These are phyloP conservation scores for Gallinago media DNA, from an alignment of 2,113 vertebrate species.

Conservation along the genomic window DNA sequence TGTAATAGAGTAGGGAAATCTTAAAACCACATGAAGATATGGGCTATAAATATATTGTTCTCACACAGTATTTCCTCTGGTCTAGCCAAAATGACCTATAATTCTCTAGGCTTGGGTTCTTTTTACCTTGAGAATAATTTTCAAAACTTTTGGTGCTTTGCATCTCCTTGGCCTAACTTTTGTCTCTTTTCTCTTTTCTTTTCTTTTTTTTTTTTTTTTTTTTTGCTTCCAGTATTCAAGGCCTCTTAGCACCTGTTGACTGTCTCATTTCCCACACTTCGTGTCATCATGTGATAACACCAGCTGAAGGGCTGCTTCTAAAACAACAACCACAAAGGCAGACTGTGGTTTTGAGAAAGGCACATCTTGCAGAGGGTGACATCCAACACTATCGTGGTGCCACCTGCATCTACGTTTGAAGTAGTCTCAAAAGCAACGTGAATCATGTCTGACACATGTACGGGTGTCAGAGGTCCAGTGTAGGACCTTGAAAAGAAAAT, in stretches of 20 bases:
- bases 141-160: neutral
- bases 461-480: neutral
- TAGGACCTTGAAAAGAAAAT: neutral
- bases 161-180: neutral
- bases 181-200: neutral
- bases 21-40: neutral
- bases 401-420: constrained; percentile 55
- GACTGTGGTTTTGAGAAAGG: constrained; percentile 75
- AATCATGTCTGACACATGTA: constrained; percentile 23
- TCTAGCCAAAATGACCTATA: neutral
- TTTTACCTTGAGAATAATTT: constrained; percentile 13
- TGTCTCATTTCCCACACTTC: constrained; percentile 71
- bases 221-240: constrained; percentile 40
- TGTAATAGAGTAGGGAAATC: neutral
- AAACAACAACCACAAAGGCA: constrained; percentile 71
- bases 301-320: constrained; percentile 64
- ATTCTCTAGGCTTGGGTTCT: neutral
- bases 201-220: neutral
- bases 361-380: constrained; percentile 30
- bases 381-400: constrained; percentile 14
- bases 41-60: neutral
- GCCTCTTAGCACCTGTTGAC: constrained; percentile 72
- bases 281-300: constrained; percentile 67
- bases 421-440: constrained; percentile 18
- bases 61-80: neutral